These are phyloP conservation scores for Onychomys torridus DNA, from an alignment of 2,797 vertebrate species.

Conservation along the genomic window DNA sequence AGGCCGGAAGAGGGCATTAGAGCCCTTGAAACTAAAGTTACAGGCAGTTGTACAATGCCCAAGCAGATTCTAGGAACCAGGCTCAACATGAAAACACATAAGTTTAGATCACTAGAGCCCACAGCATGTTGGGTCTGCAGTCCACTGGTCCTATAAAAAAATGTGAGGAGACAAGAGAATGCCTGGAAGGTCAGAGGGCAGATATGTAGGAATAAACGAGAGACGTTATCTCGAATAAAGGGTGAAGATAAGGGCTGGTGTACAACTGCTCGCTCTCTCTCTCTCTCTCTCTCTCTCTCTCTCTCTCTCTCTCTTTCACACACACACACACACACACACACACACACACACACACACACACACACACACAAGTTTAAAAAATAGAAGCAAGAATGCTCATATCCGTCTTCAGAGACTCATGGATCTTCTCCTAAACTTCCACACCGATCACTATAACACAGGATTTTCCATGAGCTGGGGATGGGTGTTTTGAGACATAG, in stretches of 20 bases:
- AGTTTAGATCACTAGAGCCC: neutral
- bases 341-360: neutral
- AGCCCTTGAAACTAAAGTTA: neutral
- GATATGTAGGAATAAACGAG: neutral
- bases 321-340: neutral
- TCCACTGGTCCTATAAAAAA: neutral
- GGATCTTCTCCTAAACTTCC: neutral
- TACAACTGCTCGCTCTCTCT: too few species aligned
- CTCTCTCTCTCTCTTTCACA: neutral
- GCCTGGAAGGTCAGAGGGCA: neutral
- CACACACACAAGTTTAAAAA: neutral
- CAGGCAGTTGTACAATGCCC: neutral
- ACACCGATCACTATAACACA: rapidly evolving
- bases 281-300: neutral
- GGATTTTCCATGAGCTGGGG: neutral
- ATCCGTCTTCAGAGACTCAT: neutral
- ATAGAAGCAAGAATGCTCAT: too few species aligned
- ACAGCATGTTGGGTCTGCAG: neutral
- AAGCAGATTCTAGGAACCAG: neutral
- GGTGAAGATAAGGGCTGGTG: too few species aligned
- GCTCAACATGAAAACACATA: neutral
- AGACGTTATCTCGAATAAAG: neutral
- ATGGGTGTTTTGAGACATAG: neutral
- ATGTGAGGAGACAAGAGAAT: neutral
- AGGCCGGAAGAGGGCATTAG: neutral